Evolutionary conservation across 1,140 invertebrate species (phyloP), one percentile per base, ranked within the genome.

Genomic region (Cydia amplana): DNA sequence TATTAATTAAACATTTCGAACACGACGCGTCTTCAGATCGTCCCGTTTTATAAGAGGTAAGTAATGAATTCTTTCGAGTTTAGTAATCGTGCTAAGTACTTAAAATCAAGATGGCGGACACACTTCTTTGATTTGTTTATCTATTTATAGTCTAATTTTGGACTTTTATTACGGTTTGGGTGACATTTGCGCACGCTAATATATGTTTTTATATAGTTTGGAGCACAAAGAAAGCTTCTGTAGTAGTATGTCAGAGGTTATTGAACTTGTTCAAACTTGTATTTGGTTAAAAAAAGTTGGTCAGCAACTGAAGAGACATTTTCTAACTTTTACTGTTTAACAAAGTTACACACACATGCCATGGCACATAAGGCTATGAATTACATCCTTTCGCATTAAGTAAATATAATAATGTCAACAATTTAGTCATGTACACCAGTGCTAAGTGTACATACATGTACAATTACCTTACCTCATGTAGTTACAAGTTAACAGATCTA

Each of bases 241-340:
- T 74, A 25, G 63, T 73, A 46, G 6, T 65, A 74, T 72, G 75
- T 81, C 74, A 79, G 67, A 83, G 85, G 84, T 88, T 85, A 83
- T 73, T 80, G 83, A 88, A 89, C 86, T 77, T 89, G 86, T 88
- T 78, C 36, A 32, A 78, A 87, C 87, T 65, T 85, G 86, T 84
- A 36, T 60, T 23, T 60, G 10, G 55, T 60, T 23, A 2, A 23
- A 60, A 60, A 60, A 60, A 60, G 20, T 60, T 60, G 55, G 20
- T 60, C 20, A 7, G 20, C 3, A 23, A 9, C 18, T 60, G 10
- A 12, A 12, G 55, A 20, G 18, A 60, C 7, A 60, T 20, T 65
- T 51, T 74, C 43, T 65, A 18, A 23, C 73, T 72, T 74, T 78
- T 67, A 65, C 23, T 36, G 7, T n/a, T 5, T 60, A 60, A 40